Evolutionary conservation across 2,113 vertebrate genomes (phyloP).

Genomic region (Rhinogobius similis): DNA sequence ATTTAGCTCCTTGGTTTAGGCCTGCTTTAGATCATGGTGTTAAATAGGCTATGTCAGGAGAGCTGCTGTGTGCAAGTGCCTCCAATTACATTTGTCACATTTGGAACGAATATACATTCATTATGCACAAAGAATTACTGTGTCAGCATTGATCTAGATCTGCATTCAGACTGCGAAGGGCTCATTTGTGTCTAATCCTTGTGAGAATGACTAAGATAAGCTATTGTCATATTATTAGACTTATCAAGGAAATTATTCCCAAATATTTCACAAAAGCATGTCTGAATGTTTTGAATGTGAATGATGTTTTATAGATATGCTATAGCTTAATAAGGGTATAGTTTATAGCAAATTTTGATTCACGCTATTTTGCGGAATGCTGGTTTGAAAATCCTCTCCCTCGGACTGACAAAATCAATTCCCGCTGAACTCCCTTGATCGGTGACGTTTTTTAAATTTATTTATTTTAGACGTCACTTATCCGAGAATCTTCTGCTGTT

Average conservation of each 20-base stretch:
- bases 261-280: neutral
- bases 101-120: neutral
- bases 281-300: neutral
- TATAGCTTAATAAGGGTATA: no score
- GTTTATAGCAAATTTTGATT: no score
- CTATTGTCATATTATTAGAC: slow-evolving; percentile 4
- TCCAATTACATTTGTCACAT: slow-evolving; percentile 9
- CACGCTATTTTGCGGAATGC: no score
- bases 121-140: slow-evolving; percentile 1
- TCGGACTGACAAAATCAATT: no score
- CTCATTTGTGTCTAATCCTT: neutral
- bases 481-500: no score
- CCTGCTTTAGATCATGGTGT: neutral
- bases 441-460: no score
- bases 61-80: neutral
- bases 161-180: neutral
- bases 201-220: neutral
- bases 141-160: neutral
- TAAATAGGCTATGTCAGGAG: neutral
- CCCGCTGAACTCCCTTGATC: no score
- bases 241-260: neutral
- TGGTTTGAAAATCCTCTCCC: no score
- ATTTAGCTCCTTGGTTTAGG: neutral
- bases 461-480: no score
- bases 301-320: no score